Percentiles rank a stretch among this genome's conserved stretches.
These are phyloP conservation scores for Tonatia bakeri DNA, from an alignment of 2,113 vertebrate genomes.

Conservation along the genomic window DNA sequence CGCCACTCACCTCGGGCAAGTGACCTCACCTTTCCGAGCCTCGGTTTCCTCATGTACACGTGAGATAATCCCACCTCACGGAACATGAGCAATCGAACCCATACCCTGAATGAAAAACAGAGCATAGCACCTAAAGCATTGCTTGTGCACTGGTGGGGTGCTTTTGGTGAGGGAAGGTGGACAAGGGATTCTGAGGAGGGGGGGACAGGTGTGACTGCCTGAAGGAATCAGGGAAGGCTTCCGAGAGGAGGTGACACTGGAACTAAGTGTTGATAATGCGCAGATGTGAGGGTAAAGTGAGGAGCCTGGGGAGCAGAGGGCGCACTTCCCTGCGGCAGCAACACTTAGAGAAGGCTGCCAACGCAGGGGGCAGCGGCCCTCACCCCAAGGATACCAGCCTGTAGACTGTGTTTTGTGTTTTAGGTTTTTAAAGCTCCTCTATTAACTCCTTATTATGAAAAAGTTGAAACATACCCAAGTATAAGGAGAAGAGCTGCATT, in stretches of 20 bases:
- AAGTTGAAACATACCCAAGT: not conserved
- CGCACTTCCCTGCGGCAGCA: not conserved
- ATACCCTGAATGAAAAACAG: not conserved
- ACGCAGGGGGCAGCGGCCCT: not conserved
- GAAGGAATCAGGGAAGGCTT: not conserved
- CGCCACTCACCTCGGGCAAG: not conserved
- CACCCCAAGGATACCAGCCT: not conserved
- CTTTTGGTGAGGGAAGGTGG: not conserved
- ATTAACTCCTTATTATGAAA: conserved; percentile 14
- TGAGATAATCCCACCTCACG: not conserved
- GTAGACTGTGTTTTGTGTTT: not conserved
- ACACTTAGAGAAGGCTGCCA: not conserved
- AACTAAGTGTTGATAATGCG: not conserved
- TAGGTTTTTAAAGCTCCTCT: not conserved
- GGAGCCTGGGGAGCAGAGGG: not conserved
- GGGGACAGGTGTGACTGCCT: not conserved
- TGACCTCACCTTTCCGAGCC: not conserved
- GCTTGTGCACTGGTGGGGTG: not conserved
- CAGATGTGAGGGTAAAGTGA: not conserved
- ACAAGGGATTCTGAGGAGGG: not conserved
- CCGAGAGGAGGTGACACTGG: not conserved
- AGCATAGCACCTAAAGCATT: fast-evolving
- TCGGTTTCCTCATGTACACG: not conserved
- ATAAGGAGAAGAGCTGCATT: not conserved
- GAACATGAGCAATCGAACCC: not conserved